These are phyloP conservation scores for Sternotherus odoratus DNA, from an alignment of 2,797 vertebrate species.

Conservation along the genomic window DNA sequence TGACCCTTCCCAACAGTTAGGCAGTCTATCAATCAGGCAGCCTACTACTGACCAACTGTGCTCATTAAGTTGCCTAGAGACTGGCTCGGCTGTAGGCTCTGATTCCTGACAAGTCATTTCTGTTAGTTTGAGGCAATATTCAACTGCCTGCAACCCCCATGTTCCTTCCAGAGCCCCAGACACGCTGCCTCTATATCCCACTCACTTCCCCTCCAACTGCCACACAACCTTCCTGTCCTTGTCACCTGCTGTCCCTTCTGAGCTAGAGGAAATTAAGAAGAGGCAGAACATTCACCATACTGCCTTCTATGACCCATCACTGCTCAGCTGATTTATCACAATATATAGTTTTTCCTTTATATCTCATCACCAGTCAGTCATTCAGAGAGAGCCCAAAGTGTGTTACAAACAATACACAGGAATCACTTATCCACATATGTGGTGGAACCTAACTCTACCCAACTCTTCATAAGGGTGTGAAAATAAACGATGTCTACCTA, in stretches of 20 bases:
- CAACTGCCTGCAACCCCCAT: neutral
- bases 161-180: neutral
- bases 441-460: neutral
- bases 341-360: neutral
- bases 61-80: neutral
- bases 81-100: neutral
- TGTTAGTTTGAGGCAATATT: neutral
- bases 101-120: neutral
- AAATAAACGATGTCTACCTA: neutral
- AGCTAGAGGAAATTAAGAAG: neutral
- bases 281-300: neutral
- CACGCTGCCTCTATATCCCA: neutral
- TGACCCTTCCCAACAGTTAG: neutral
- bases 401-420: neutral
- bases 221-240: neutral
- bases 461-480: neutral
- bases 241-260: neutral
- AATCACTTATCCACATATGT: neutral
- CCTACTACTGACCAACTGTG: neutral
- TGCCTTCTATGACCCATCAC: neutral
- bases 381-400: slow-evolving; percentile 6
- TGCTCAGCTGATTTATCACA: neutral
- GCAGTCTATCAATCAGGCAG: neutral
- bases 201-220: neutral
- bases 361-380: neutral